Conservation (phyloP, 2,888 invertebrate genomes). For the Synergus laeviventris region DNA sequence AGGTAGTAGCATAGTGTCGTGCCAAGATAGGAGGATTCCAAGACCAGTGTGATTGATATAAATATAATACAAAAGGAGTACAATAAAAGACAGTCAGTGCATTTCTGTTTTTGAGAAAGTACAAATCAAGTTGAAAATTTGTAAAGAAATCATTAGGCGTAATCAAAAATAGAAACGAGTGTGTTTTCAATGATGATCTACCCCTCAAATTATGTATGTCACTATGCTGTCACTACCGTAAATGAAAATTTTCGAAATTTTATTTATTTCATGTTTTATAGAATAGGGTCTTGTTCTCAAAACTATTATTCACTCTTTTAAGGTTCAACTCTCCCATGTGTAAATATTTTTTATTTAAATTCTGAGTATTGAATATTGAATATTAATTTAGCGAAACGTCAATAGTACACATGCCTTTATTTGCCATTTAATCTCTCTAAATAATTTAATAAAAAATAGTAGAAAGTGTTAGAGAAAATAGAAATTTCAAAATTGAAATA, state of each 20-base stretch:
- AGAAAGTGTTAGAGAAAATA: conserved; percentile 24
- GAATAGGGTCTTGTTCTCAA: too few species aligned
- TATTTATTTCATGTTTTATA: too few species aligned
- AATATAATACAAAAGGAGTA: conserved; percentile 76
- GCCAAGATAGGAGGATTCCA: conserved; percentile 76
- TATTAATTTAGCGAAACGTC: conserved; percentile 1
- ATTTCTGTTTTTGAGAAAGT: conserved; percentile 60
- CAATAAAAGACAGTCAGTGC: conserved; percentile 76
- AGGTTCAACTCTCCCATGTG: not conserved
- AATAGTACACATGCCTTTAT: conserved; percentile 24
- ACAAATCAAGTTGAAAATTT: conserved; percentile 48
- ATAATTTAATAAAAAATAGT: not conserved
- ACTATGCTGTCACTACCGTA: not conserved
- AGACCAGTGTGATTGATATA: conserved; percentile 76
- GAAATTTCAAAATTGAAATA: conserved; percentile 33
- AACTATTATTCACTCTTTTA: not conserved
- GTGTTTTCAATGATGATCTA: conserved; percentile 28
- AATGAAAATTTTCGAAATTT: not conserved
- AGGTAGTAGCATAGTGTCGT: conserved; percentile 75
- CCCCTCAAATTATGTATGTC: not conserved
- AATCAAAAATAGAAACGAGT: conserved; percentile 47
- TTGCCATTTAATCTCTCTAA: not conserved
- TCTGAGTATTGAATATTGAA: not conserved
- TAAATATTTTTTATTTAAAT: too few species aligned
- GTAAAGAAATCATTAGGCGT: conserved; percentile 50